Base-by-base conservation (phyloP, 2,888 invertebrate genomes). In the Latheticus oryzae region DNA sequence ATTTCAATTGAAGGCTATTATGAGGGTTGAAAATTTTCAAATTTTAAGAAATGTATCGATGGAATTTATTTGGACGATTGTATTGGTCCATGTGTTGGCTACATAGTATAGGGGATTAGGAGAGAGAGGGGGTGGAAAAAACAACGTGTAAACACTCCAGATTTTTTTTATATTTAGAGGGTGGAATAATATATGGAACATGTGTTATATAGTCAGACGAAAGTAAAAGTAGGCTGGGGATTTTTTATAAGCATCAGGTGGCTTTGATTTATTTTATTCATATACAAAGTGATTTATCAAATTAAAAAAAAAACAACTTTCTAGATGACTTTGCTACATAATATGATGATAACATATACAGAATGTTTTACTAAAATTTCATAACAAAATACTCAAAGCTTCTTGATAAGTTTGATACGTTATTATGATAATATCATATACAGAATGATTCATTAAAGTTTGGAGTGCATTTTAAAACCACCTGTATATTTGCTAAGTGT, bases 101-200 rank as follows among this genome's bases (percentile, higher is more conserved):
- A 48, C 35, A 35, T 21, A 19, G 19, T 16, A 1, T n/a, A 8
- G 3, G 28, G 28, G 28, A 12, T 8, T 16, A 8, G n/a, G 15
- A 9, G 13, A 13, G 28, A 17, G 28, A 3, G 17, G 32, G 9
- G 21, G 28, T 12, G 3, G 32, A 35, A 48, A 48, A 35, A 48
- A 48, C 48, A 35, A 35, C 48, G 59, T 67, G 63, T 66, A 67
- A 65, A 68, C 65, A 66, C 67, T 45, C 32, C 58, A 43, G 62
- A 68, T 65, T 65, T 65, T 66, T 63, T 66, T 63, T 28, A n/a
- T 43, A 28, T 13, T 28, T 37, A 47, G 62, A 62, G 66, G 68
- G 67, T 63, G 65, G 64, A 58, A 38, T 58, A 58, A 58, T 58
- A 54, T 62, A 60, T 58, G 62, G 61, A 67, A 67, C 69, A 70